Evolutionary conservation across 2,113 vertebrate species (phyloP), one percentile per base, ranked within the genome.

Genomic region (Columba janthina): DNA sequence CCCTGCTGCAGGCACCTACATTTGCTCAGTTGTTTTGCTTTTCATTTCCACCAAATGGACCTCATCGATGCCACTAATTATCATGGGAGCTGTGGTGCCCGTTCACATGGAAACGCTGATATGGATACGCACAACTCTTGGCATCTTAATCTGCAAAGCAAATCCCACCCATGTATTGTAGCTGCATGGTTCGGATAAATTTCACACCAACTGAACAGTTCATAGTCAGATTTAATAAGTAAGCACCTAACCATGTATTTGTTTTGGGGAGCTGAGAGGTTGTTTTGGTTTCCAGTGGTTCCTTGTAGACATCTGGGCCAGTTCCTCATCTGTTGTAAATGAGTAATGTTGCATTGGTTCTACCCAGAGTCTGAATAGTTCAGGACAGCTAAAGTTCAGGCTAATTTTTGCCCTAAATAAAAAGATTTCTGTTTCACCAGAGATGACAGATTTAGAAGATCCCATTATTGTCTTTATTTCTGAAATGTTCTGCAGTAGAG

Each of bases 31-130:
- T 18, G 48, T 8, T 9, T 5, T 2, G 3, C 13, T 70, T 89
- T 34, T 17, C 28, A 65, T 0, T 16, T 28, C 58, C 29, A 5
- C 25, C 4, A 31, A 34, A 5, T 22, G 77, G 20, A 48, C 11
- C 9, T 71, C 78, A 32, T 13, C 0, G 0, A 46, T 42, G 7
- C 11, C 57, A 28, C 3, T 17, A 5, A 71, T 89, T 24, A 26
- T 4, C 32, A 12, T 1, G n/a, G 24, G 6, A 44, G 25, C 14
- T 17, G 12, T 19, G 58, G 8, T 24, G 11, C 22, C 46, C 36
- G 6, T 36, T 90, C 31, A 10, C 12, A 1, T 4, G 16, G 57
- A 71, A 78, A 6, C 18, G 10, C 5, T 34, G 32, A 16, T 14
- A 12, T 1, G 1, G 14, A 4, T 6, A 24, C 11, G n/a, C 14